phyloP scores from a whole-genome alignment of 2,888 invertebrate genomes.

The Eutolmus rufibarbis region DNA sequence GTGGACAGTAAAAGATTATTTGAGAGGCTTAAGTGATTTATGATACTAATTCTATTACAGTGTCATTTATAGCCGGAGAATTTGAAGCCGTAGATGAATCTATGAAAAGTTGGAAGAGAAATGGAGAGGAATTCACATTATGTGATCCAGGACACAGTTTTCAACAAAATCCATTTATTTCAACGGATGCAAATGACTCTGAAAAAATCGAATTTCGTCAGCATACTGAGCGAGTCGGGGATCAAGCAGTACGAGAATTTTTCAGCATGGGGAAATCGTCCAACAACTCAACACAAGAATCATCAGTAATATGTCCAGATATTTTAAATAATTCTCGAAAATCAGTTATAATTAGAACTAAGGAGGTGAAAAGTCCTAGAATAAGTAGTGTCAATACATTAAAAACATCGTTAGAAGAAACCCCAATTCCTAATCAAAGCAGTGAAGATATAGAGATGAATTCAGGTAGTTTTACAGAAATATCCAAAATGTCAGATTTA shows the following conservation, averaged over 20 bases:
- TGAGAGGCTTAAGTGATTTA: background rate
- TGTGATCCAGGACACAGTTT: background rate
- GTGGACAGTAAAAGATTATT: background rate
- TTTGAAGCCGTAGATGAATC: background rate
- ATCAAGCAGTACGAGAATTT: background rate
- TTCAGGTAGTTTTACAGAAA: background rate
- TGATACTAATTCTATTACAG: background rate
- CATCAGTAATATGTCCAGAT: background rate
- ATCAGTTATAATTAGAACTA: background rate
- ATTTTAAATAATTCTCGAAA: background rate
- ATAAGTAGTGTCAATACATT: background rate
- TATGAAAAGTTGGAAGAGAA: background rate
- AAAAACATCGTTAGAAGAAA: background rate
- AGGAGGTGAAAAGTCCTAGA: background rate
- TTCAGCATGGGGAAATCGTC: background rate
- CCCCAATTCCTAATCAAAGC: background rate
- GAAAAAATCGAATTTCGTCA: background rate
- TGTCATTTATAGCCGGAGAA: background rate
- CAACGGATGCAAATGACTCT: background rate
- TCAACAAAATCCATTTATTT: background rate
- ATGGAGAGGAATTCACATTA: background rate
- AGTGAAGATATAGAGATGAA: background rate
- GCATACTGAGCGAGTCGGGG: background rate
- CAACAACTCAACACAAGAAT: background rate
- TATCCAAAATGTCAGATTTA: background rate